Percentiles rank a stretch among this genome's conserved stretches.
These are phyloP conservation scores for Lamproptera curius DNA, from an alignment of 2,888 invertebrate species.

Conservation along the genomic window DNA sequence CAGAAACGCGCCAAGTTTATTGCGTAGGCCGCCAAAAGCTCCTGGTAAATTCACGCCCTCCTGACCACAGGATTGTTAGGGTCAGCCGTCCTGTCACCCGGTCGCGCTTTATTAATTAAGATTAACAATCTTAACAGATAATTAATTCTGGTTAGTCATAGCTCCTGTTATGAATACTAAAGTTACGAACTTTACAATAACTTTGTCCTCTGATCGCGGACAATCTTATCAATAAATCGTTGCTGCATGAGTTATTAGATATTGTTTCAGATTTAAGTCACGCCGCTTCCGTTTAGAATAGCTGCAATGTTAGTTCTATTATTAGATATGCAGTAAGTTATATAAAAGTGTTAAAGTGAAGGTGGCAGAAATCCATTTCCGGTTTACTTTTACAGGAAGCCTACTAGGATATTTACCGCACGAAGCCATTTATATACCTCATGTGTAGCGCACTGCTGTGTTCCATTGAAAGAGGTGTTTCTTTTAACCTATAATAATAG, in stretches of 20 bases:
- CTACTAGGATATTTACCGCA: too few species aligned
- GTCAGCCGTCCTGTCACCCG: conserved; percentile 62
- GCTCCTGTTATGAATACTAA: conserved; percentile 30
- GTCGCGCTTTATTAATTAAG: conserved; percentile 60
- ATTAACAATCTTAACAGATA: conserved; percentile 53
- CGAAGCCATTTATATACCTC: too few species aligned
- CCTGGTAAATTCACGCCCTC: conserved; percentile 36
- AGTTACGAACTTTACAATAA: conserved; percentile 35
- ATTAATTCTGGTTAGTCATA: conserved; percentile 45
- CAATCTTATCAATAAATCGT: conserved; percentile 19
- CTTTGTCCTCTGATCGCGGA: conserved; percentile 23
- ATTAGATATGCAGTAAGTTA: not conserved
- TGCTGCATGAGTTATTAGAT: conserved; percentile 6
- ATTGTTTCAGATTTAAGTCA: conserved; percentile 10
- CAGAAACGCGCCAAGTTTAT: not conserved
- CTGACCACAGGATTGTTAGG: conserved; percentile 51
- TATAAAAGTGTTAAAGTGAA: too few species aligned
- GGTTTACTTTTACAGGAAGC: too few species aligned
- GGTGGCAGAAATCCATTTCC: too few species aligned
- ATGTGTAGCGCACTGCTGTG: too few species aligned
- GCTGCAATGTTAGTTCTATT: not conserved
- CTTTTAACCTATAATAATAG: too few species aligned
- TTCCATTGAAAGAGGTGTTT: too few species aligned
- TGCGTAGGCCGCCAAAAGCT: conserved; percentile 11
- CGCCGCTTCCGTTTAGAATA: not conserved